phyloP scores from a whole-genome alignment of 2,113 vertebrate genomes.

The Prunella himalayana region DNA sequence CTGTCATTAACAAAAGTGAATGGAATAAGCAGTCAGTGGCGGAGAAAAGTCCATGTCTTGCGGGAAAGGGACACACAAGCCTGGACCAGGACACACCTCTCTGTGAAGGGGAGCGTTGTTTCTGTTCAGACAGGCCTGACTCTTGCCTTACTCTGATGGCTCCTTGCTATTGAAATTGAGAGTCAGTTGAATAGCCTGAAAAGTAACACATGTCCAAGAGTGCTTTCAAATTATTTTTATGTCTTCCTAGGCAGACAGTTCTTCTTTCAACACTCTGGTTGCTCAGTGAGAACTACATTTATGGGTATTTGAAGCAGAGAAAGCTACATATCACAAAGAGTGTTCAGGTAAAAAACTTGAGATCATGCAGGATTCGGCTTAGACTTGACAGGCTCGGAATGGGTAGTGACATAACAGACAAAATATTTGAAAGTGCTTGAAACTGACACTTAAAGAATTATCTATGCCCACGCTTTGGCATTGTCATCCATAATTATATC shows the following conservation, averaged over 20 bases:
- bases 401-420: not conserved
- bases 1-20: not conserved
- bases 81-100: not conserved
- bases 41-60: not conserved
- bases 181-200: not conserved
- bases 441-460: not conserved
- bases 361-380: not conserved
- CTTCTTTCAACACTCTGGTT: not conserved
- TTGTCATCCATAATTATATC: not conserved
- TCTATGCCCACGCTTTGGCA: not conserved
- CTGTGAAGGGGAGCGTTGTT: not conserved
- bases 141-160: not conserved
- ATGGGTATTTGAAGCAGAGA: not conserved
- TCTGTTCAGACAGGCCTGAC: not conserved
- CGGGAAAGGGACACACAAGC: rapidly evolving
- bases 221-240: not conserved
- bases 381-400: not conserved
- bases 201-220: not conserved
- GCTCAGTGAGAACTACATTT: not conserved
- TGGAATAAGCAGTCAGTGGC: not conserved
- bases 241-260: not conserved
- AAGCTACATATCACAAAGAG: not conserved
- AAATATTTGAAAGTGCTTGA: not conserved
- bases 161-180: not conserved
- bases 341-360: not conserved